Evolutionary conservation across 1,140 invertebrate species (phyloP), one percentile per base, ranked within the genome.

Genomic region (Oreohelix idahoensis): DNA sequence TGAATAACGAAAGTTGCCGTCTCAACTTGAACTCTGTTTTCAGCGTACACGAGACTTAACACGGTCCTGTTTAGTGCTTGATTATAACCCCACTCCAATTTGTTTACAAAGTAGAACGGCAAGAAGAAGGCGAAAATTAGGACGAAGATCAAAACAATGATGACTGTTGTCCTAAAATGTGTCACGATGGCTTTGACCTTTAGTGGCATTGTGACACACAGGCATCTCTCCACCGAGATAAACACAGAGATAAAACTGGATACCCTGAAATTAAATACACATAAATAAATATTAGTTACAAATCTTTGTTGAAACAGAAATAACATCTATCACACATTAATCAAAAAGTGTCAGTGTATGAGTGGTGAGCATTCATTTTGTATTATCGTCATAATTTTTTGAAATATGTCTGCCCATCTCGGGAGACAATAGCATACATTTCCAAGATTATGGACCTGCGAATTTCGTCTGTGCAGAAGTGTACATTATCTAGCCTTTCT

Each of bases 191-290:
- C 32, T 35, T 35, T 71, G 5, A 71, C 69, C 4, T 71, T 71
- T n/a, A 71, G 11, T 32, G 69, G 69, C 29, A 71, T 2, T 4
- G 38, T 36, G 69, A 71, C n/a, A 71, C 69, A 71, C 69, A 71
- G 32, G 32, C 69, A 71, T 36, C 69, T 5, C 23, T 71, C 69
- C 38, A 39, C 1, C 13, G 69, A 71, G 32, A 71, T 71, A 17
- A 71, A 39, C 4, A 20, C 51, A 11, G 51, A 11, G 51, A 58
- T 58, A 58, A 58, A 58, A 58, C 51, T 58, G 15, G 51, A 23
- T 5, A 58, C 51, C 51, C 51, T 58, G 51, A 8, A 45, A 8
- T 45, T 5, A 45, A 45, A 45, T 15, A 45, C 5, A 45, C 15
- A 45, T 15, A 45, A 45, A 5, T 8, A 45, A 45, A 45, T 45